Evolutionary conservation across 1,140 invertebrate species (phyloP), one percentile per base, ranked within the genome.

Genomic region (Heliconius eleuchia): DNA sequence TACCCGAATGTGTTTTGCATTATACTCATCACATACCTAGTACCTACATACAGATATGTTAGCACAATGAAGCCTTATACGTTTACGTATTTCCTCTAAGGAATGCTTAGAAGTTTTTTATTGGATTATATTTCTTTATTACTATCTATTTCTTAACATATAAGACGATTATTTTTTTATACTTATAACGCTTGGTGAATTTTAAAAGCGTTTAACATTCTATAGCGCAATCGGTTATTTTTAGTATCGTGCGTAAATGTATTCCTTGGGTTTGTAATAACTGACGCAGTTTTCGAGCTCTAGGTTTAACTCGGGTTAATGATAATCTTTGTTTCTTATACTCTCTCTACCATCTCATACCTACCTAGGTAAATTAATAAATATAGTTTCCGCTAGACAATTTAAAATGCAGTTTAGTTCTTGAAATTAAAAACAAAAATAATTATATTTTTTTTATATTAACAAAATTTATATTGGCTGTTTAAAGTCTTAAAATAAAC

Each of bases 101-200:
- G 71, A 72, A 72, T 72, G 71, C 71, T 72, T 72, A 72, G 37
- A 72, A 72, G 71, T 72, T 72, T 72, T 72, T 39, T 42, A 72
- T 72, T 72, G 37, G 71, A 72, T 72, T 72, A 72, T 39, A 72
- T 72, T 72, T 72, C 71, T 39, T 72, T 72, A 72, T 42, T 27
- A 66, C 23, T 66, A 66, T 16, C 34, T 42, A 8, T 72, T 39
- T 23, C 37, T 11, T 39, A 30, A 27, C 60, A 13, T 66, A 30
- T 66, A 66, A 30, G 23, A 27, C 3, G 60, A 30, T 30, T 66
- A 66, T 66, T n/a, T 60, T 60, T 66, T 27, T 27, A 9, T 60
- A 60, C 7, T 60, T 27, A 60, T 60, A 3, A 60, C 57, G 5
- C 18, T 57, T n/a, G 55, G n/a, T 42, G 9, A 23, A n/a, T 57